Percentiles rank a stretch among this genome's conserved stretches.
These are phyloP conservation scores for Sycophila texana DNA, from an alignment of 2,888 invertebrate species.

Conservation along the genomic window DNA sequence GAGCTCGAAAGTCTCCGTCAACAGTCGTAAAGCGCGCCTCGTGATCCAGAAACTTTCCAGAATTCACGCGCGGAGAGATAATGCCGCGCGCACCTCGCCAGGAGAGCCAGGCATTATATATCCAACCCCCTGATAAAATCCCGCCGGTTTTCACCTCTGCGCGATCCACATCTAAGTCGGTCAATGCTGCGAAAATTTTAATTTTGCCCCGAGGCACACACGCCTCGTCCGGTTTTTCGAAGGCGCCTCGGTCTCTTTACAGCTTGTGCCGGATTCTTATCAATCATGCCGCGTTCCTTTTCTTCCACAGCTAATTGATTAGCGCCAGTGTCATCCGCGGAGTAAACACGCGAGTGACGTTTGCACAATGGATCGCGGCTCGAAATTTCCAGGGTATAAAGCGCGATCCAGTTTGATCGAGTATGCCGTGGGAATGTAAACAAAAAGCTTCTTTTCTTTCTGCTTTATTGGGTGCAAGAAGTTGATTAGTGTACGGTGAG, in stretches of 20 bases:
- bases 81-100: no score
- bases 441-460: no score
- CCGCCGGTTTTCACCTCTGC: background rate
- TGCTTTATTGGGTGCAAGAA: background rate
- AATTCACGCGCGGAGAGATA: no score
- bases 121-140: background rate
- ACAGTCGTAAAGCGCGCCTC: background rate
- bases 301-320: conserved; percentile 34
- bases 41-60: no score
- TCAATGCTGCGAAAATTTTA: conserved; percentile 19
- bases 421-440: no score
- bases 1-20: background rate
- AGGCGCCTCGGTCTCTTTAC: no score
- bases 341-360: conserved; percentile 7
- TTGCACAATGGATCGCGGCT: background rate
- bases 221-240: conserved; percentile 4
- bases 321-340: conserved; percentile 12
- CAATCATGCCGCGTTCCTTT: background rate
- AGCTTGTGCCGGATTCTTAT: conserved; percentile 17
- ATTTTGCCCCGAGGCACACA: background rate
- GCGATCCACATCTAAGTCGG: conserved; percentile 21
- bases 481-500: background rate
- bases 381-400: background rate
- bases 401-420: no score
- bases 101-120: background rate